Evolutionary conservation across 1,140 invertebrate species (phyloP), one percentile per base, ranked within the genome.

Genomic region (Zaprionus ghesquierei): DNA sequence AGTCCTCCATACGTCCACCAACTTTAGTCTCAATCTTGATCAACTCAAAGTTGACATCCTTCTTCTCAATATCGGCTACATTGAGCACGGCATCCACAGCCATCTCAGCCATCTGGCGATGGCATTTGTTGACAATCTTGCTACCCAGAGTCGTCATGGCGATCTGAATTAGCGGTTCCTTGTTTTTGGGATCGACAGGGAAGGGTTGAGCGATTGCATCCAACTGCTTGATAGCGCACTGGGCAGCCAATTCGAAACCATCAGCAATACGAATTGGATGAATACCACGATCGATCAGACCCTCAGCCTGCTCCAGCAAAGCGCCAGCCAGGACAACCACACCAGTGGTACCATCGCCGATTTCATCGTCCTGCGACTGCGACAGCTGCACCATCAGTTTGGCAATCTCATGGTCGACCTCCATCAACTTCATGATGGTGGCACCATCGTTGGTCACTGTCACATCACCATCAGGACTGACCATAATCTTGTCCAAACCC

Each of bases 1-100:
- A 98, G 92, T 99, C 99, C 93, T 99, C 99, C 91, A 99, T 94
- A 71, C 96, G 95, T 6, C 99, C 99, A 59, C 99, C 99, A 23
- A 99, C 98, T 94, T 99, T 99, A 1, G 98, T 98, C 92, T 99
- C 98, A 44, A 99, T 96, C 93, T 99, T 99, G 90, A 99, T 99
- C 56, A 99, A 93, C 92, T 99, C 99, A 94, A 99, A 99, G 92
- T 99, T 99, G 0, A 99, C 99, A 93, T 99, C 99, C 64, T 95
- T 95, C 54, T 97, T 96, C 78, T 98, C 95, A 63, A 99, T 94
- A 93, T 99, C 98, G 13, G 91, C 92, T 41, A 92, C 91, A 77
- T 92, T 92, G 73, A 98, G 91, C 8, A 97, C 95, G 23, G 97
- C 97, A 93, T 99, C 95, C 2, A 99, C 99, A 75, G 99, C 99